Percentiles rank a stretch among this genome's conserved stretches.
phyloP scores from a whole-genome alignment of 2,888 invertebrate species.

The Rhingia campestris region DNA sequence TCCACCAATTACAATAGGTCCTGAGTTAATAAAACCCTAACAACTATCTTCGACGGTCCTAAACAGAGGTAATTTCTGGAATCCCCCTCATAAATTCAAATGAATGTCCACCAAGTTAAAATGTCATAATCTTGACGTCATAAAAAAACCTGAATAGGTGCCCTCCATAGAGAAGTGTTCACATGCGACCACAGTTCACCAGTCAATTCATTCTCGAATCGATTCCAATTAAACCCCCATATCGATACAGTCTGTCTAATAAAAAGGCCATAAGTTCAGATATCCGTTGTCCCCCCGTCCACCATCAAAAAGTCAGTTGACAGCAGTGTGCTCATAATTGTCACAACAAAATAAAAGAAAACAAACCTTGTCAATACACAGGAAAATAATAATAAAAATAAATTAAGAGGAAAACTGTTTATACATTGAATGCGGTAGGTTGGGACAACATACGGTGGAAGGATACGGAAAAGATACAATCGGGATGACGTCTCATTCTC shows the following conservation, averaged over 20 bases:
- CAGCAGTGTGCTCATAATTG: slow-evolving; percentile 28
- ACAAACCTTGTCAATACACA: slow-evolving; percentile 11
- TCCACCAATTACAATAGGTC: no score
- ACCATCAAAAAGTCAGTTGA: slow-evolving; percentile 27
- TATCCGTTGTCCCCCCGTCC: slow-evolving; percentile 7
- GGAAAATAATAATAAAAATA: slow-evolving; percentile 50
- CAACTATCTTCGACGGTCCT: no score
- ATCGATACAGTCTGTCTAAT: slow-evolving; percentile 52
- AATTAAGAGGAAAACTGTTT: slow-evolving; percentile 21
- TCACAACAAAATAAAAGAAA: slow-evolving; percentile 49
- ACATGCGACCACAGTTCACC: neutral
- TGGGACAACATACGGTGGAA: slow-evolving; percentile 25
- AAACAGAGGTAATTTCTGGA: no score
- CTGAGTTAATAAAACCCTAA: no score
- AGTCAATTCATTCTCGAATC: slow-evolving; percentile 26
- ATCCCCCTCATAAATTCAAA: neutral
- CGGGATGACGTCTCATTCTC: neutral
- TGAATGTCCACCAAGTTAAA: slow-evolving; percentile 3
- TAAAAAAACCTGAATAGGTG: neutral
- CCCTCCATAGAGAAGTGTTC: no score
- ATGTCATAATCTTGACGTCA: slow-evolving; percentile 20
- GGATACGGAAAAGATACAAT: slow-evolving; percentile 47
- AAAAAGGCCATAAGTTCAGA: slow-evolving; percentile 67
- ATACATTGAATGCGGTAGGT: slow-evolving; percentile 28
- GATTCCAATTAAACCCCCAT: slow-evolving; percentile 63